Base-by-base conservation (phyloP, 2,113 vertebrate species). In the Strix uralensis region DNA sequence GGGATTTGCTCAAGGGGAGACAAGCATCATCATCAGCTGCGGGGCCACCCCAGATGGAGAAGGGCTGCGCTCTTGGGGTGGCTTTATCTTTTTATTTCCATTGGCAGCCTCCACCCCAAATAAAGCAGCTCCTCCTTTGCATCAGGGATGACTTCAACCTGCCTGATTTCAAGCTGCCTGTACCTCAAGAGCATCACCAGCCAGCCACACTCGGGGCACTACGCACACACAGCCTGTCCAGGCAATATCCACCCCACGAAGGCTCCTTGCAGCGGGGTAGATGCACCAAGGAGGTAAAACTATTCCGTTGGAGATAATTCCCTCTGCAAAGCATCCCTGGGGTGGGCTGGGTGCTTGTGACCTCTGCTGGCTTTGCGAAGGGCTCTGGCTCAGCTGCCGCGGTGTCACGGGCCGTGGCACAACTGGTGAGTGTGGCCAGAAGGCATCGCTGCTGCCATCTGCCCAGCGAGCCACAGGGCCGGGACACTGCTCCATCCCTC, bases 321-420 rank as follows among this genome's bases (percentile, higher is more conserved):
- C 8, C 46, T 38, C 11, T 18, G 32, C 19, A 5, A 49, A 82
- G 38, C 44, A 25, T n/a, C 75, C 65, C 30, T 2, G 7, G 70
- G 44, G 57, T 18, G 44, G 51, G 57, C 36, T 1, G 10, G 29
- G 29, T 27, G 44, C 51, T 88, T 1, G 2, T 34, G 38, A 46
- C 23, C 27, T 71, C 42, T 2, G 0, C 16, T 1, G 5, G 34
- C 51, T 71, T 58, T 18, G 15, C 10, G 3, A 62, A 8, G 0
- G 5, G 14, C 2, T 10, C 20, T 63, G 1, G 5, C 38, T 57
- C 2, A 0, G 10, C 55, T 1, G 9, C 44, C 3, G 30, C 1
- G 23, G 62, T 23, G 72, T 3, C 3, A 6, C 3, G 20, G 54
- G 72, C 5, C 16, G 61, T 7, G 71, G 14, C 55, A 40, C 92